A percentile compares a stretch with the other conserved stretches of the same genome.
These are phyloP conservation scores for Anhinga rufa DNA, from an alignment of 2,113 vertebrate species.

Conservation along the genomic window DNA sequence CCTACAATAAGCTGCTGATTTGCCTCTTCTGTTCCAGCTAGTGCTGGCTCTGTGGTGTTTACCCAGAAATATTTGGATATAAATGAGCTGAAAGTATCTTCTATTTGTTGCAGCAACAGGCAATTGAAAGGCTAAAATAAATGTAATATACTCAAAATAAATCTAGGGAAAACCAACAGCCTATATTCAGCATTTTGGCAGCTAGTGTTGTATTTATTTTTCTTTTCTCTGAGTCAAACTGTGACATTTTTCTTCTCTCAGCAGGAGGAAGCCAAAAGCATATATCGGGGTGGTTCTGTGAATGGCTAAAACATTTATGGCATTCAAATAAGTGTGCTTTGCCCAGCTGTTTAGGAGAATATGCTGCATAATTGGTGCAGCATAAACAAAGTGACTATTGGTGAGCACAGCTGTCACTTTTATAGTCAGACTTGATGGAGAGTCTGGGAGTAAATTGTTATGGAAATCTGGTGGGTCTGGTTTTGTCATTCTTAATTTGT, in stretches of 20 bases:
- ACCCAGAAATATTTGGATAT: neutral
- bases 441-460: neutral
- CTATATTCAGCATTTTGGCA: slow-evolving; percentile 4
- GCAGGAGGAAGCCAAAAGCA: neutral
- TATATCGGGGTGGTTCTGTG: neutral
- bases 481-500: neutral
- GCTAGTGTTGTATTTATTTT: neutral
- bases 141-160: neutral
- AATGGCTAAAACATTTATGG: neutral
- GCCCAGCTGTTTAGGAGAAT: slow-evolving; percentile 23
- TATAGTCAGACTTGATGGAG: neutral
- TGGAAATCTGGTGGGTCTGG: neutral
- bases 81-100: neutral
- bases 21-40: neutral
- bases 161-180: neutral
- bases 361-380: neutral
- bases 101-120: neutral
- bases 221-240: neutral
- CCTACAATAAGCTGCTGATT: neutral
- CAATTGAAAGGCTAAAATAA: slow-evolving; percentile 3
- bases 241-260: neutral
- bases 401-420: neutral
- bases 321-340: neutral
- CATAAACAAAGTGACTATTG: neutral
- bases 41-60: neutral